These are phyloP conservation scores for Eilema griseolum DNA, from an alignment of 2,888 invertebrate genomes.

Conservation along the genomic window DNA sequence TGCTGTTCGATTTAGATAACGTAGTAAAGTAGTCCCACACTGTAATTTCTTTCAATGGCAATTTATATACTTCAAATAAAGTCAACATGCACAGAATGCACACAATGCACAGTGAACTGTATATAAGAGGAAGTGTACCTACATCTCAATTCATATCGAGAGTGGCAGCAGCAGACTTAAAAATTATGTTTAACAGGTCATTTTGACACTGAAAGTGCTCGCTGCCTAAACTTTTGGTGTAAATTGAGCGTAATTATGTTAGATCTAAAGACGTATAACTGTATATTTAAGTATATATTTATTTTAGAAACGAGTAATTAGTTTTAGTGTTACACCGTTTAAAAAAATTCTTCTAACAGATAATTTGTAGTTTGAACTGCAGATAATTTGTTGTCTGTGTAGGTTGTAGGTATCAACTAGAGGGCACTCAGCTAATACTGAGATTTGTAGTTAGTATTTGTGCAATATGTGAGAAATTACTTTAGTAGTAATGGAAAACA, in stretches of 20 bases:
- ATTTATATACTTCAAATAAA: background rate
- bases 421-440: background rate
- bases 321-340: background rate
- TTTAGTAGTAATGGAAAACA: background rate
- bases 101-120: background rate
- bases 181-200: background rate
- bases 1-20: background rate
- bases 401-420: background rate
- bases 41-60: background rate
- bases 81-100: background rate
- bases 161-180: background rate
- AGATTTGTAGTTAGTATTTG: conserved; percentile 1
- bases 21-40: background rate
- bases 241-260: background rate
- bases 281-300: too few relatives aligned
- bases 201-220: background rate
- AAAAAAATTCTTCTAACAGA: background rate
- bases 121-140: background rate
- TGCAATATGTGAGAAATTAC: background rate
- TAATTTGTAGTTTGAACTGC: background rate
- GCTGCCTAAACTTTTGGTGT: background rate
- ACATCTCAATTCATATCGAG: background rate
- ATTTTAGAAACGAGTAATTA: background rate
- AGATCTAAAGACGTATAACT: background rate
- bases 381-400: background rate